A percentile compares a stretch with the other conserved stretches of the same genome.
These are phyloP conservation scores for Aptenodytes forsteri DNA, from an alignment of 2,113 vertebrate species.

Conservation along the genomic window DNA sequence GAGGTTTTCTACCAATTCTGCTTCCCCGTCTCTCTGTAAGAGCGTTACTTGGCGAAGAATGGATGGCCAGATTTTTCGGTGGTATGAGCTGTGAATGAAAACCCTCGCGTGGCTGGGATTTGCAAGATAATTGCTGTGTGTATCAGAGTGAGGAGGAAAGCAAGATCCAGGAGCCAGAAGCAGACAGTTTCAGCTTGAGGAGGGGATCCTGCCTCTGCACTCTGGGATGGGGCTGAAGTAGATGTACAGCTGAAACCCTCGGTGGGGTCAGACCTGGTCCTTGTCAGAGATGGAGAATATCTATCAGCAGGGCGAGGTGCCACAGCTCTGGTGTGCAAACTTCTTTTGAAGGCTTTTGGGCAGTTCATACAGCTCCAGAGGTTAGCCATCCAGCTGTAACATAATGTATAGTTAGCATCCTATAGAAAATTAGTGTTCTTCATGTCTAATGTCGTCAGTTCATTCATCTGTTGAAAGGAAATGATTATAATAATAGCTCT, in stretches of 20 bases:
- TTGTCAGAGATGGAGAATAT: background rate
- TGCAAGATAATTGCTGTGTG: background rate
- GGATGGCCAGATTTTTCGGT: background rate
- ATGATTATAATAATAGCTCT: background rate
- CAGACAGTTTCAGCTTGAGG: background rate
- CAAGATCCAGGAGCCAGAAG: background rate
- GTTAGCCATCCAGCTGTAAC: background rate
- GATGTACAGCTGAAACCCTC: background rate
- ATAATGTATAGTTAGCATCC: background rate
- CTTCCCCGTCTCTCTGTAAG: background rate
- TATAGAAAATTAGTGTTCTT: background rate
- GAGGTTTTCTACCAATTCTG: background rate
- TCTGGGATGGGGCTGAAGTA: background rate
- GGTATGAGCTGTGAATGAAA: background rate
- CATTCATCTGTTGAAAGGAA: background rate
- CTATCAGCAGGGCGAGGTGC: background rate
- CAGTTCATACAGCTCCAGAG: background rate
- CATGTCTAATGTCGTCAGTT: background rate
- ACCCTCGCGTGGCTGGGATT: background rate
- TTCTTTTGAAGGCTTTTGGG: background rate
- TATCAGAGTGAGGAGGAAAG: no score
- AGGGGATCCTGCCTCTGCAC: background rate
- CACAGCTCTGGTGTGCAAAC: background rate
- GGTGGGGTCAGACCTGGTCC: background rate
- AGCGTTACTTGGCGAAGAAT: background rate